These are phyloP conservation scores for Aviceda subcristata DNA, from an alignment of 2,113 vertebrate genomes.

Conservation along the genomic window DNA sequence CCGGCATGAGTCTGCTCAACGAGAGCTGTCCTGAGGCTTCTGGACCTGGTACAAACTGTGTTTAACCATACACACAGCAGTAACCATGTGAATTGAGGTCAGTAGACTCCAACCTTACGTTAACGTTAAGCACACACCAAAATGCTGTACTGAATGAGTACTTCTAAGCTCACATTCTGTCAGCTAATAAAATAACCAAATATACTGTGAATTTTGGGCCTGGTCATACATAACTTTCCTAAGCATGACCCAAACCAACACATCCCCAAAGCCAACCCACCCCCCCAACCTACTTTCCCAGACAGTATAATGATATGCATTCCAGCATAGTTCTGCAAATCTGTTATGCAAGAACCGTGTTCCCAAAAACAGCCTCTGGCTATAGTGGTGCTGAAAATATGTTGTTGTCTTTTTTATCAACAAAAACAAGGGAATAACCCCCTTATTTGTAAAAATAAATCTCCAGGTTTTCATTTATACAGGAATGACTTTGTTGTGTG, in stretches of 20 bases:
- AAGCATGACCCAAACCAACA: not conserved
- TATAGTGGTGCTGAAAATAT: conserved; percentile 33
- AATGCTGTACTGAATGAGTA: not conserved
- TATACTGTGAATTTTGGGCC: not conserved
- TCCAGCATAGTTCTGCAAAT: conserved; percentile 32
- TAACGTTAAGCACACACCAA: not conserved
- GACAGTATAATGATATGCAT: conserved; percentile 30
- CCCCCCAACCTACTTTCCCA: not conserved
- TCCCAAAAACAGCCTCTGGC: conserved; percentile 52
- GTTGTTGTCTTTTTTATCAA: conserved; percentile 19
- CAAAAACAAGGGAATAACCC: not conserved
- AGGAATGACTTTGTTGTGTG: conserved; percentile 44
- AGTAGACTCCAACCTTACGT: not conserved
- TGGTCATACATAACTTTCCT: not conserved
- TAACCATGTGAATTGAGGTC: fast-evolving
- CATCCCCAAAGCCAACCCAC: not conserved
- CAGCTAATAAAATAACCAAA: not conserved
- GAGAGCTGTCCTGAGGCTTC: not conserved
- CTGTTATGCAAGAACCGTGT: not conserved
- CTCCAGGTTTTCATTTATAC: conserved; percentile 65
- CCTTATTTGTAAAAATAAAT: conserved; percentile 62
- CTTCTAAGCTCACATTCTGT: not conserved
- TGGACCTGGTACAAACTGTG: fast-evolving
- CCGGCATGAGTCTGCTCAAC: fast-evolving
- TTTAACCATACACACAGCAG: fast-evolving